Percentiles rank a stretch among this genome's conserved stretches.
These are phyloP conservation scores for Aricia agestis DNA, from an alignment of 1,140 invertebrate species.

Conservation along the genomic window DNA sequence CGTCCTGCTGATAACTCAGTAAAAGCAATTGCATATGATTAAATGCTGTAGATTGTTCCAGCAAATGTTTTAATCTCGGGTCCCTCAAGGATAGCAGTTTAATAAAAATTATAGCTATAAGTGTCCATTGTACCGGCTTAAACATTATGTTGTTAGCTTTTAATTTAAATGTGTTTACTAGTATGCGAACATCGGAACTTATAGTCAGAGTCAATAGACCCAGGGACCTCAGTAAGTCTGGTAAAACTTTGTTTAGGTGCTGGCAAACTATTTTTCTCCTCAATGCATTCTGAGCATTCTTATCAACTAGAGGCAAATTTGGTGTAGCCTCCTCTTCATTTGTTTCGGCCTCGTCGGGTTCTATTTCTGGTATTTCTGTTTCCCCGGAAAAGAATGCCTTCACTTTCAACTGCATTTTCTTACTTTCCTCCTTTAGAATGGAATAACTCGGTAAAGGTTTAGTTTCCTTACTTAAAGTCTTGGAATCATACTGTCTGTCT, in stretches of 20 bases:
- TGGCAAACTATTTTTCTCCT: conserved; percentile 77
- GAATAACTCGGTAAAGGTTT: conserved; percentile 78
- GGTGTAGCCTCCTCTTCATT: conserved; percentile 49
- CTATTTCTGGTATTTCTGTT: conserved; percentile 51
- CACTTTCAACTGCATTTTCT: conserved; percentile 76
- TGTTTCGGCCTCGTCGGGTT: conserved; percentile 20
- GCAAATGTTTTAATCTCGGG: conserved; percentile 46
- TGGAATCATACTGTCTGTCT: conserved; percentile 70
- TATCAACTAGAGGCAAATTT: conserved; percentile 76
- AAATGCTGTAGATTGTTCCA: conserved; percentile 57
- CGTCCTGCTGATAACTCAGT: conserved; percentile 74
- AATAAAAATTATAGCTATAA: conserved; percentile 75
- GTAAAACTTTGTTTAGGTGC: conserved; percentile 75
- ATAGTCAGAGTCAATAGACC: conserved; percentile 53
- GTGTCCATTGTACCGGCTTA: conserved; percentile 76
- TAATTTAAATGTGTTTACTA: conserved; percentile 78
- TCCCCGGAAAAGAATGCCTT: conserved; percentile 74
- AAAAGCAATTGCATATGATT: conserved; percentile 70
- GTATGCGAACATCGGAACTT: conserved; percentile 65
- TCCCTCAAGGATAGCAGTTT: conserved; percentile 72
- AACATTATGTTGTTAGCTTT: conserved; percentile 79
- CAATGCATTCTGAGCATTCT: conserved; percentile 76
- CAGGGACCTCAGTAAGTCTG: conserved; percentile 61
- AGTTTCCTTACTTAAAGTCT: conserved; percentile 54
- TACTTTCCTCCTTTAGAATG: conserved; percentile 76